A percentile compares a stretch with the other conserved stretches of the same genome.
Evolutionary conservation across 1,140 invertebrate species (phyloP).

Genomic region (Holcopasites calliopsidis): DNA sequence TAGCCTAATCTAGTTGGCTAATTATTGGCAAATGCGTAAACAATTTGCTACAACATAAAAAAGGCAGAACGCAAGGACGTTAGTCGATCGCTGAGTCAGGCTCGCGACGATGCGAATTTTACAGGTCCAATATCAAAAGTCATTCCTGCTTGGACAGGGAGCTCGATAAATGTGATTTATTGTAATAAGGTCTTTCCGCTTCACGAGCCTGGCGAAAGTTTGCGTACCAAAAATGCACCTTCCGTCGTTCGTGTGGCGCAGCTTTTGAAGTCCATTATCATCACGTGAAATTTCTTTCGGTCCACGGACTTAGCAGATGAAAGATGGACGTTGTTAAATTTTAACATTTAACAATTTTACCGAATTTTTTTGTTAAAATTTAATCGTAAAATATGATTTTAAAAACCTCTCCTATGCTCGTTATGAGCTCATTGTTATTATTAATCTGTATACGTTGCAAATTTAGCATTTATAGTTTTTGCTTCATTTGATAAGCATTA

Average conservation of each 20-base stretch:
- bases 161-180: slow-evolving; percentile 24
- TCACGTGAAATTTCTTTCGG: not conserved
- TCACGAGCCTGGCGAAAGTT: not conserved
- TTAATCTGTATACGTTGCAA: too few species aligned
- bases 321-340: not conserved
- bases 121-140: not conserved
- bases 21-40: too few species aligned
- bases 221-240: not conserved
- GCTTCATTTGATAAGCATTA: too few species aligned
- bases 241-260: not conserved
- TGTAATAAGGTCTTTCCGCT: slow-evolving; percentile 3
- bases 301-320: not conserved
- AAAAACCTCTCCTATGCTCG: too few species aligned
- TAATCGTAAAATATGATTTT: too few species aligned
- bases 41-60: not conserved
- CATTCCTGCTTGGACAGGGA: not conserved
- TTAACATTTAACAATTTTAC: too few species aligned
- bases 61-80: not conserved
- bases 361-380: too few species aligned
- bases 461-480: too few species aligned
- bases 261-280: not conserved
- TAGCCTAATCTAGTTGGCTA: too few species aligned
- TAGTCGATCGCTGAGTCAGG: not conserved
- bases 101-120: not conserved
- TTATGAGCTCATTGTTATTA: too few species aligned